Evolutionary conservation across 2,888 invertebrate species (phyloP), one percentile per base, ranked within the genome.

Genomic region (Helleia helle): DNA sequence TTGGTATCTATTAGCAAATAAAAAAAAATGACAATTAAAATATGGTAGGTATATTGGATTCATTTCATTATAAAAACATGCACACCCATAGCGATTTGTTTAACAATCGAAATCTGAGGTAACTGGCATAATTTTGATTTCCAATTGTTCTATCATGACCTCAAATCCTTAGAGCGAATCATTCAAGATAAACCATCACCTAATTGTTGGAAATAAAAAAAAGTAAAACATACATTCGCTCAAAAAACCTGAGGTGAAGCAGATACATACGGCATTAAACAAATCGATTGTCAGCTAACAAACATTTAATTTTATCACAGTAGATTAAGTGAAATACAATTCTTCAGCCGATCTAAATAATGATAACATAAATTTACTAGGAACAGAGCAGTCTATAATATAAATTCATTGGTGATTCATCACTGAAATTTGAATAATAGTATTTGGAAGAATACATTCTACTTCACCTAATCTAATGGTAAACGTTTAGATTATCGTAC

Each of bases 341-440:
- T 47, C 44, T 50, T 29, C 51, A 59, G 55, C 50, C 55, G 58
- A 59, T 62, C 67, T 62, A 52, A 68, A 60, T 62, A 64, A 57
- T 56, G 54, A 54, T 55, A 58, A 62, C 58, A 67, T 40, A 40
- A 40, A 40, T 65, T 69, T 71, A 70, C 59, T 81, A 83, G 83
- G 81, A 83, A 83, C 83, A 71, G 65, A 57, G 59, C 61, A 71
- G 69, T 70, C 68, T 77, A 77, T 71, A 34, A 72, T 43, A 67
- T 68, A 70, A 72, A 71, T 74, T 81, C 81, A 81, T 83, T 80
- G 81, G 80, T 74, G 80, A 75, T 62, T 54, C 62, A 81, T 81
- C 80, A 83, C 80, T 79, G 79, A 76, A 80, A 71, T 79, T 81
- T 75, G 59, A 65, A 71, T 60, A 62, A 65, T 66, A 64, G 46